Conservation (phyloP, 2,888 invertebrate genomes). For the Tipula vernalis region DNA sequence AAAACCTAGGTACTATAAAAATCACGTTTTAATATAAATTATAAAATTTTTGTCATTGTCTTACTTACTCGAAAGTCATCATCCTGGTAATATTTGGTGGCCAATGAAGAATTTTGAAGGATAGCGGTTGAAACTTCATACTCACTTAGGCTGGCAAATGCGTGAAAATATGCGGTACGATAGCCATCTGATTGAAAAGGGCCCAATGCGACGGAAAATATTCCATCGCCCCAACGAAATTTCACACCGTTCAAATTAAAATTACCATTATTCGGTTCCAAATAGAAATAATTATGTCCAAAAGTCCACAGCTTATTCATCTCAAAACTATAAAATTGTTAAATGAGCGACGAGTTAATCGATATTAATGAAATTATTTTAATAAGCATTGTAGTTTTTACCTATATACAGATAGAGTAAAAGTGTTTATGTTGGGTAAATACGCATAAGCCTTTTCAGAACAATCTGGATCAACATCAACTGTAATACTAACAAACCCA, state of each 20-base stretch:
- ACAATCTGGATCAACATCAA: constrained; percentile 44
- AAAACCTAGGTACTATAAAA: constrained; percentile 42
- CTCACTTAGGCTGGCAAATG: constrained; percentile 47
- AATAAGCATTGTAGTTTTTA: constrained; percentile 16
- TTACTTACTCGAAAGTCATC: constrained; percentile 39
- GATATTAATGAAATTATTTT: neutral
- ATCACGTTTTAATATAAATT: neutral
- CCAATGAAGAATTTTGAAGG: constrained; percentile 41
- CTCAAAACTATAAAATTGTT: constrained; percentile 39
- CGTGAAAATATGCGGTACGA: constrained; percentile 60
- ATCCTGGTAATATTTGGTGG: constrained; percentile 40
- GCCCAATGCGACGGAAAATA: constrained; percentile 58
- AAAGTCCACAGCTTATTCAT: constrained; percentile 55
- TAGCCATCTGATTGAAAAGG: constrained; percentile 40
- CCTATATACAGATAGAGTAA: constrained; percentile 33
- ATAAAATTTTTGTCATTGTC: neutral
- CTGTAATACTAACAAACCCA: constrained; percentile 50
- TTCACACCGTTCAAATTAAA: constrained; percentile 50
- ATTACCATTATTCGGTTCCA: constrained; percentile 60
- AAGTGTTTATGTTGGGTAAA: constrained; percentile 39
- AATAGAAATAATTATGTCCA: constrained; percentile 59
- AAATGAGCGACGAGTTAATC: neutral
- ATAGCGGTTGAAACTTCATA: constrained; percentile 55
- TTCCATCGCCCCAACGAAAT: constrained; percentile 71
- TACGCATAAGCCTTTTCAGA: constrained; percentile 59